Percentiles rank a stretch among this genome's conserved stretches.
phyloP scores from a whole-genome alignment of 2,113 vertebrate genomes.

The Laterallus jamaicensis region DNA sequence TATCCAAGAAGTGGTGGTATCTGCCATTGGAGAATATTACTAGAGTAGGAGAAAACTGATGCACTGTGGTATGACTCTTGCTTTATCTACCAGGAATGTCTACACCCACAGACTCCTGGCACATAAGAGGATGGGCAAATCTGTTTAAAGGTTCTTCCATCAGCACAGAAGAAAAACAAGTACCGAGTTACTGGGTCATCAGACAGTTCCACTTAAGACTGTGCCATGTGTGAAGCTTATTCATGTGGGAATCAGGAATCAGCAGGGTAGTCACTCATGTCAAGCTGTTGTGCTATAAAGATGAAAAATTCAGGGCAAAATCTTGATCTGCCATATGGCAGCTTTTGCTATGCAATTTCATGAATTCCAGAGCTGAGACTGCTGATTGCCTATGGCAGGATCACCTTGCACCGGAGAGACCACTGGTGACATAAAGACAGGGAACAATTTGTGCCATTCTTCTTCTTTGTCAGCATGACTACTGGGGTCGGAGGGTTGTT shows the following conservation, averaged over 20 bases:
- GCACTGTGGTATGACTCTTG: background rate
- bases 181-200: background rate
- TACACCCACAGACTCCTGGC: background rate
- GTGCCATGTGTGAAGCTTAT: background rate
- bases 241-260: background rate
- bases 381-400: background rate
- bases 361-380: background rate
- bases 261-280: background rate
- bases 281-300: slow-evolving; percentile 28
- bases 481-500: background rate
- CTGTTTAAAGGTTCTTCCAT: background rate
- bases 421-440: background rate
- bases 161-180: background rate
- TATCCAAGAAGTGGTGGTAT: background rate
- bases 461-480: background rate
- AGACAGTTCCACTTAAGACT: background rate
- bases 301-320: slow-evolving; percentile 32
- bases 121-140: background rate
- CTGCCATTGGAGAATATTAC: background rate
- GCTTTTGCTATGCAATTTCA: background rate
- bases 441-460: background rate
- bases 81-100: background rate
- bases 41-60: background rate
- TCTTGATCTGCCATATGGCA: slow-evolving; percentile 12
- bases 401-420: background rate